Evolutionary conservation across 2,113 vertebrate genomes (phyloP).

Genomic region (Hiodon tergisus): DNA sequence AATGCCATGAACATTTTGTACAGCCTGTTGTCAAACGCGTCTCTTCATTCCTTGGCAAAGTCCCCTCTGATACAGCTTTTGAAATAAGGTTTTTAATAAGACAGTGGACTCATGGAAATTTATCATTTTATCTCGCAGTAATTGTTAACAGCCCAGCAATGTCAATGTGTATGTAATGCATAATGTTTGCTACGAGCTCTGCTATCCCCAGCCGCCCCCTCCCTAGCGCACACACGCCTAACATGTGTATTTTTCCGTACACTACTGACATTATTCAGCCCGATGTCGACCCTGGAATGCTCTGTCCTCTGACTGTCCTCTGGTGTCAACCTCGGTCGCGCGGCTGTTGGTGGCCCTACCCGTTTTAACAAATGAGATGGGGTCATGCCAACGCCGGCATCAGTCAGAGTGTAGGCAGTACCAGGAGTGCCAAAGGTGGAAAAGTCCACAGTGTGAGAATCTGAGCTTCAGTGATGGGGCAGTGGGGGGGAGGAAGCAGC

Average conservation of each 20-base stretch:
- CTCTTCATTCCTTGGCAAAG: slow-evolving; percentile 24
- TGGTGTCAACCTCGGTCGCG: no score
- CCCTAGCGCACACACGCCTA: background rate
- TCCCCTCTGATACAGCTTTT: slow-evolving; percentile 32
- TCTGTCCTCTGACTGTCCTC: background rate
- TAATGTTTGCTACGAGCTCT: slow-evolving; percentile 21
- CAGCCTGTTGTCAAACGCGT: slow-evolving; percentile 41
- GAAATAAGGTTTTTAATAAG: slow-evolving; percentile 33
- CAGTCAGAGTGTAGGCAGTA: slow-evolving; percentile 1
- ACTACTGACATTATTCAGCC: background rate
- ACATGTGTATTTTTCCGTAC: background rate
- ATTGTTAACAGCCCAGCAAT: slow-evolving; percentile 26
- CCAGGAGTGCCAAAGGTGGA: slow-evolving; percentile 3
- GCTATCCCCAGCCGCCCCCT: slow-evolving; percentile 20
- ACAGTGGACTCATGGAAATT: slow-evolving; percentile 36
- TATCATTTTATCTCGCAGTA: slow-evolving; percentile 15
- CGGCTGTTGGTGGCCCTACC: no score
- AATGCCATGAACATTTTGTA: slow-evolving; percentile 27
- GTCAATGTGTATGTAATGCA: slow-evolving; percentile 32
- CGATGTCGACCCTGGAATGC: background rate
- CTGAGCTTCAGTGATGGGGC: background rate
- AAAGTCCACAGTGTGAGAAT: slow-evolving; percentile 10
- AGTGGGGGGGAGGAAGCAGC: slow-evolving; percentile 28
- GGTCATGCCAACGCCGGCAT: background rate
- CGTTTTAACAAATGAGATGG: background rate